Evolutionary conservation across 2,888 invertebrate species (phyloP).

Genomic region (Allygus modestus): DNA sequence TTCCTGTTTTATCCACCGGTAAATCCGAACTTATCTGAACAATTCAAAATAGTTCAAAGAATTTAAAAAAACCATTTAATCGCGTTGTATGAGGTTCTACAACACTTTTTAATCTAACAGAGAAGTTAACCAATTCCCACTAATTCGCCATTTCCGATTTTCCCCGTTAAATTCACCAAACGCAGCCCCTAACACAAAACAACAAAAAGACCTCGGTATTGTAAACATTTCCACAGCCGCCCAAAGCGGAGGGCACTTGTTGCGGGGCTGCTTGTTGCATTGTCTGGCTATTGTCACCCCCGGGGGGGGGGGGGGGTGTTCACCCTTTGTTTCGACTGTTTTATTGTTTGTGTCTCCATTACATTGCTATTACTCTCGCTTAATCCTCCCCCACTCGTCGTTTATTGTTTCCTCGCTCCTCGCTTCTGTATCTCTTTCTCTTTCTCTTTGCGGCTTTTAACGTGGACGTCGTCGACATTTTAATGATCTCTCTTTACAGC

Average conservation of each 20-base stretch:
- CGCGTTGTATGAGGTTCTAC: too few species aligned
- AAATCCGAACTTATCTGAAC: too few species aligned
- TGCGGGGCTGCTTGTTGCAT: conserved; percentile 3
- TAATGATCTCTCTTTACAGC: conserved; percentile 26
- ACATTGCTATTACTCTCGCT: conserved; percentile 11
- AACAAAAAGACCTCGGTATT: conserved; percentile 22
- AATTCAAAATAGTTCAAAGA: too few species aligned
- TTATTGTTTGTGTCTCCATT: conserved; percentile 50
- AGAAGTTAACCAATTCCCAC: too few species aligned
- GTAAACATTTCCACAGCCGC: too few species aligned
- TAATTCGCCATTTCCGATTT: too few species aligned
- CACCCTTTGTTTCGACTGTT: conserved; percentile 43
- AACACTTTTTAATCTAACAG: too few species aligned
- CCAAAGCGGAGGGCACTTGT: conserved; percentile 34
- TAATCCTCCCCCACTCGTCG: conserved; percentile 6
- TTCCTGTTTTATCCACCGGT: too few species aligned
- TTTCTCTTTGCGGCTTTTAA: conserved; percentile 20
- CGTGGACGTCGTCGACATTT: conserved; percentile 5
- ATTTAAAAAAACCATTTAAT: too few species aligned
- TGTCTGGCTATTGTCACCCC: conserved; percentile 15
- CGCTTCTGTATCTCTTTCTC: not conserved
- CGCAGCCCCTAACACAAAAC: too few species aligned
- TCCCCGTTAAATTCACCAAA: too few species aligned
- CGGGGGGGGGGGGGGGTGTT: not conserved
- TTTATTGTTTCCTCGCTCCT: conserved; percentile 34